Base-by-base conservation (phyloP, 2,113 vertebrate genomes). In the Euleptes europaea region DNA sequence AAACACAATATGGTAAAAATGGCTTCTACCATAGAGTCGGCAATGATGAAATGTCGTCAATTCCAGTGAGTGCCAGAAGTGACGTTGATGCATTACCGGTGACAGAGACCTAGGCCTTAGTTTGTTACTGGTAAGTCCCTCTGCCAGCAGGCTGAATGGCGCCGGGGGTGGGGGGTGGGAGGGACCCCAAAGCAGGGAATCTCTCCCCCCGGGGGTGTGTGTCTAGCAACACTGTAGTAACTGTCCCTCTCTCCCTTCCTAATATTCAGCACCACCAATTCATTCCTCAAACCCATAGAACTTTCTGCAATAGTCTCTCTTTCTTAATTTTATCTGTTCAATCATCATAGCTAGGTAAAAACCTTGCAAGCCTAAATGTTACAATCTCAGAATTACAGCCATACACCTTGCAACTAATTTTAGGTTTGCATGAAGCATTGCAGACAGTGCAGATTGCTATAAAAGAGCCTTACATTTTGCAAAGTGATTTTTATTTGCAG, bases 401-500 rank as follows among this genome's bases (percentile, higher is more conserved):
- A n/a, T 23, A 12, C 60, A 54, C 23, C 19, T 15, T 19, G 26
- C 76, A 49, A 7, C 49, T 78, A 35, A 70, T 66, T 87, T 78
- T 33, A 78, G 70, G 14, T 78, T 47, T 42, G 28, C 42, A 65
- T 49, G 44, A 40, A 72, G 74, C 54, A 66, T 83, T 72, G 73
- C 40, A 33, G 42, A 5, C 80, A 51, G 67, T 65, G 42, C 49
- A 38, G n/a, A 65, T 78, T 73, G 63, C 54, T 65, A 33, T 31
- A 66, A 51, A 80, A 66, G 69, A 49, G 54, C 11, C 69, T 38
- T 60, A 51, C 44, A 73, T 83, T n/a, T 65, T n/a, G 63, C 67
- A 65, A 83, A 63, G 28, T 51, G 75, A 83, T 42, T 51, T 57
- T 72, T 83, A 78, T 42, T 87, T 78, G 67, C 81, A 78, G 14